phyloP scores from a whole-genome alignment of 2,797 vertebrate genomes.

The Tapirus indicus region DNA sequence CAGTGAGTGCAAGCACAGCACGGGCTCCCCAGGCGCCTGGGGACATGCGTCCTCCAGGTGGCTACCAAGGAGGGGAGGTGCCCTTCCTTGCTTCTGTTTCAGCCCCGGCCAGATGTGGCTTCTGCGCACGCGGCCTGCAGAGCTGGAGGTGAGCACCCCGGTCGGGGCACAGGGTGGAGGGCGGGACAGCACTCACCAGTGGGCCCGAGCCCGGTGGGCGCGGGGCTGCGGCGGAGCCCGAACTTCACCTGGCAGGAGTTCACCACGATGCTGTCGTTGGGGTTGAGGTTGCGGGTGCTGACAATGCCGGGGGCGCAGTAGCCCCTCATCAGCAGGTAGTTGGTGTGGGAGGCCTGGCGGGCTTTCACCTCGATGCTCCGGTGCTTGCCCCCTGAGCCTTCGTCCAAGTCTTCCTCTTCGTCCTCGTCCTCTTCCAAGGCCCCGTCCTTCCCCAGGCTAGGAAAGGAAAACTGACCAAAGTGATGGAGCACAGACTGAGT shows the following conservation, averaged over 20 bases:
- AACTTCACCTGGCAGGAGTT: slow-evolving; percentile 94
- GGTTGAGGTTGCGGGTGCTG: slow-evolving; percentile 92
- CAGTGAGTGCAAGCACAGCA: background rate
- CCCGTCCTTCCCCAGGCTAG: slow-evolving; percentile 91
- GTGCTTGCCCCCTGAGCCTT: slow-evolving; percentile 88
- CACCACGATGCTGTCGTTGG: slow-evolving; percentile 95
- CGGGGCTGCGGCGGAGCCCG: slow-evolving; percentile 89
- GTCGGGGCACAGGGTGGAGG: background rate
- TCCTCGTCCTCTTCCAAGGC: slow-evolving; percentile 90
- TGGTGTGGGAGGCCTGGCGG: slow-evolving; percentile 96
- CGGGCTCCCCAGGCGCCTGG: background rate
- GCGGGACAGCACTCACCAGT: slow-evolving; percentile 85
- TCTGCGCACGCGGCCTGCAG: background rate
- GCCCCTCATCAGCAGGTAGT: slow-evolving; percentile 97
- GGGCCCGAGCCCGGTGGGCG: slow-evolving; percentile 84
- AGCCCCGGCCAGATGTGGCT: background rate
- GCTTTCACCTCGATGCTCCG: slow-evolving; percentile 92
- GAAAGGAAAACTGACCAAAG: background rate
- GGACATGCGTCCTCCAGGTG: fast-evolving
- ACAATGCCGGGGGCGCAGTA: slow-evolving; percentile 93
- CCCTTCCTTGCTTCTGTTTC: background rate
- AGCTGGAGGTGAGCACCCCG: background rate
- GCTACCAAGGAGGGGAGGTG: background rate
- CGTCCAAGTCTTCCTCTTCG: slow-evolving; percentile 91
- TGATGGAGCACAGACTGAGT: fast-evolving